A percentile compares a stretch with the other conserved stretches of the same genome.
phyloP scores from a whole-genome alignment of 2,888 invertebrate genomes.

The Thymelicus lineola region DNA sequence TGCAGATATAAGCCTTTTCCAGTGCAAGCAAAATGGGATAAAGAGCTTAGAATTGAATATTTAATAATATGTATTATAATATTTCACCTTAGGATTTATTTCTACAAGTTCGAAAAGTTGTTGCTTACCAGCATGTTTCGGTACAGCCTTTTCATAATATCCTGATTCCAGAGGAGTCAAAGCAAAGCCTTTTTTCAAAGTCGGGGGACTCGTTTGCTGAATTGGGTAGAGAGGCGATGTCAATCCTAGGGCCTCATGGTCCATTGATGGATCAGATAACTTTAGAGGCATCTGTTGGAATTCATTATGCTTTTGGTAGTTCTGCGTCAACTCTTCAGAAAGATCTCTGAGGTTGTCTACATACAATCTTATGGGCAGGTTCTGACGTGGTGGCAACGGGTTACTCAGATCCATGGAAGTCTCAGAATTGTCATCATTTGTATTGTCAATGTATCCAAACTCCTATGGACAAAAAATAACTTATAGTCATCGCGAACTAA shows the following conservation, averaged over 20 bases:
- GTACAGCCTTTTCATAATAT: not conserved
- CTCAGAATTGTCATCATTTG: not conserved
- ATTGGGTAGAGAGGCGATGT: not conserved
- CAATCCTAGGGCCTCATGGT: not conserved
- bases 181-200: not conserved
- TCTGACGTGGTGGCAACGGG: not conserved
- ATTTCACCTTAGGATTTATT: too few relatives aligned
- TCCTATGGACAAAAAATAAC: not conserved
- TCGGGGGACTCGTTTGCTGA: not conserved
- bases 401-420: not conserved
- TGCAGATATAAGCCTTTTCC: not conserved
- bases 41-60: not conserved
- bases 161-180: slow-evolving; percentile 3
- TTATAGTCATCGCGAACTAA: too few relatives aligned
- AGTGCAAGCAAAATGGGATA: not conserved
- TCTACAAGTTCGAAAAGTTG: not conserved
- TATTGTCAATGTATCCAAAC: slow-evolving; percentile 2
- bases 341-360: not conserved
- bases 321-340: not conserved
- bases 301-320: not conserved
- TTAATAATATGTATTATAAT: not conserved
- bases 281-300: not conserved
- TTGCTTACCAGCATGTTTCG: slow-evolving; percentile 1
- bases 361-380: not conserved
- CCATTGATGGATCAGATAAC: not conserved